These are phyloP conservation scores for Pseudomyrmex sp. DNA, from an alignment of 1,140 invertebrate species.

Conservation along the genomic window DNA sequence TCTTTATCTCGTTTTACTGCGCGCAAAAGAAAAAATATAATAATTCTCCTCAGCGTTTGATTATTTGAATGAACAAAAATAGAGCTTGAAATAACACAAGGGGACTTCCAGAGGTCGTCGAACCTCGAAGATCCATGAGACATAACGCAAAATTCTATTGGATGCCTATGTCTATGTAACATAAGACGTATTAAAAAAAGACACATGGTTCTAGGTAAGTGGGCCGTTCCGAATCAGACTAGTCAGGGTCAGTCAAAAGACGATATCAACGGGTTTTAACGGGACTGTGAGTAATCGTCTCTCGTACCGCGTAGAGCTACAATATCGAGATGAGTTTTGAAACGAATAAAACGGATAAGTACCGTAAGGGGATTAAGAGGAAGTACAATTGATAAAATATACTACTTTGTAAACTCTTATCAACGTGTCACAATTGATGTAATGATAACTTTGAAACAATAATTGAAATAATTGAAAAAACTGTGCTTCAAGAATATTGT, in stretches of 20 bases:
- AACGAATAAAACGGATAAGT: constrained; percentile 16
- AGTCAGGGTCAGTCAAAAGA: constrained; percentile 56
- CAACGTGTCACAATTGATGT: background rate
- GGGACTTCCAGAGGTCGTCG: background rate
- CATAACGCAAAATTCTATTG: constrained; percentile 54
- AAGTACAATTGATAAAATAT: background rate
- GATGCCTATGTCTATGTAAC: constrained; percentile 30
- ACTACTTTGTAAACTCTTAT: no score
- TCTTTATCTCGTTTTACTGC: background rate
- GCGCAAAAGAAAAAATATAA: background rate
- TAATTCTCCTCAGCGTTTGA: background rate
- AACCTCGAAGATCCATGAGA: constrained; percentile 46
- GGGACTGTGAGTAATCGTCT: constrained; percentile 83
- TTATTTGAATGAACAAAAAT: constrained; percentile 18
- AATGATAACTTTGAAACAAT: background rate
- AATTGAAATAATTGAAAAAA: background rate
- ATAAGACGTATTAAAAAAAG: constrained; percentile 61
- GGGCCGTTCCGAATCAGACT: constrained; percentile 74
- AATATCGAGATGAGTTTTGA: constrained; percentile 28
- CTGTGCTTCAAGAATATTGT: background rate
- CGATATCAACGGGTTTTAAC: constrained; percentile 78
- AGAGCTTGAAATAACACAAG: background rate
- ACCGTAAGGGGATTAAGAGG: background rate
- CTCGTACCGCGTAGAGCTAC: constrained; percentile 62
- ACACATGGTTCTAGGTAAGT: constrained; percentile 68